phyloP scores from a whole-genome alignment of 2,113 vertebrate species.

The Bolborhynchus lineola region DNA sequence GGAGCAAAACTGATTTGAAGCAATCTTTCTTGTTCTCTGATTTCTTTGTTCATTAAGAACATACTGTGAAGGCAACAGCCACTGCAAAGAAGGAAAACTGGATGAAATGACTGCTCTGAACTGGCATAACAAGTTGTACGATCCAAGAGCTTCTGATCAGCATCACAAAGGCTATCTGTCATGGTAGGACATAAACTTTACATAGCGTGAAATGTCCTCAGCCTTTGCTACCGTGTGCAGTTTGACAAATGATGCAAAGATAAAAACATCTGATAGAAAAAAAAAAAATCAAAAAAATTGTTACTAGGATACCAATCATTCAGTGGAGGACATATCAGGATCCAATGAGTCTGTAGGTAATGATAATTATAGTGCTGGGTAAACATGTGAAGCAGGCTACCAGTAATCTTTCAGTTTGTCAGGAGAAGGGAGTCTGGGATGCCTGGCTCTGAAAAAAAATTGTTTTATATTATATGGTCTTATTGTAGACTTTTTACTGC shows the following conservation, averaged over 20 bases:
- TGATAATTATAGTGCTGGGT: slow-evolving; percentile 10
- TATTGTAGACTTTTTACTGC: neutral
- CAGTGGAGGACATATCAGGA: slow-evolving; percentile 22
- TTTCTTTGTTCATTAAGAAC: neutral
- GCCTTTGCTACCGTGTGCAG: neutral
- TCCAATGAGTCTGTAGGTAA: neutral
- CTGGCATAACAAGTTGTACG: neutral
- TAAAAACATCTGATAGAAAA: slow-evolving; percentile 1
- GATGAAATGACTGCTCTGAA: neutral
- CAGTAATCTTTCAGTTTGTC: neutral
- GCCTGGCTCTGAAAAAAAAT: neutral
- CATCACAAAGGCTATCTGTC: neutral
- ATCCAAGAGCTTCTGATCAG: neutral
- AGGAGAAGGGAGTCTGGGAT: neutral
- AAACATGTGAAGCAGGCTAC: neutral
- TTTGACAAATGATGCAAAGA: neutral
- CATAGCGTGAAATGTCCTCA: neutral
- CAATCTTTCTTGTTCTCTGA: neutral
- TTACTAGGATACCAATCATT: slow-evolving; percentile 48
- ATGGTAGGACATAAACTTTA: neutral
- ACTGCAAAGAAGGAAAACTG: neutral
- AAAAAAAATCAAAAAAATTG: neutral
- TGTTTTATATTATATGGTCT: neutral
- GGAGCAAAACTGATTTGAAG: neutral
- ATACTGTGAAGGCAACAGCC: neutral